Evolutionary conservation across 2,113 vertebrate genomes (phyloP).

Genomic region (Chaetodon trifascialis): DNA sequence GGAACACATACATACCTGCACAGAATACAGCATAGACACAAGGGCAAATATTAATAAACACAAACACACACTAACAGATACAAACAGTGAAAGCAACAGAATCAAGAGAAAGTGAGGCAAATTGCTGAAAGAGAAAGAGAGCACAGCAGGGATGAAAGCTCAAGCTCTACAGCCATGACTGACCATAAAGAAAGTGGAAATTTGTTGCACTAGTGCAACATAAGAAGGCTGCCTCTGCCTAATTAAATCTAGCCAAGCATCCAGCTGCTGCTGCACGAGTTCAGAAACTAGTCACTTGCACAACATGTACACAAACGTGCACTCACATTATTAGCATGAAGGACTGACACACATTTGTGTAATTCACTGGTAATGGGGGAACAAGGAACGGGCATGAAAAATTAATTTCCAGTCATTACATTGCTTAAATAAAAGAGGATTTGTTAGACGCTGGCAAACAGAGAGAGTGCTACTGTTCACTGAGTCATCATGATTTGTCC

Average conservation of each 20-base stretch:
- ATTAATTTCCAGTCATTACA: conserved; percentile 27
- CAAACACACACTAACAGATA: neutral
- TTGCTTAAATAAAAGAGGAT: conserved; percentile 43
- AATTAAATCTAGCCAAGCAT: conserved; percentile 54
- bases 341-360: conserved; percentile 43
- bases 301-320: conserved; percentile 37
- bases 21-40: neutral
- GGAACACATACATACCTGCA: neutral
- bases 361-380: conserved; percentile 34
- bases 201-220: conserved; percentile 37
- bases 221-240: neutral
- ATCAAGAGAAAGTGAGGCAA: neutral
- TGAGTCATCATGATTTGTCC: conserved; percentile 13
- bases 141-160: neutral
- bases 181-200: conserved; percentile 41
- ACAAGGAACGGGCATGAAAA: conserved; percentile 24
- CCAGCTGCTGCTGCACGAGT: conserved; percentile 21
- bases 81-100: neutral
- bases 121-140: neutral
- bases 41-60: conserved; percentile 5
- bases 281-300: conserved; percentile 15
- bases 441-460: conserved; percentile 33
- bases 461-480: conserved; percentile 9
- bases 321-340: conserved; percentile 35
- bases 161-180: conserved; percentile 20